These are phyloP conservation scores for Cerastis leucographa DNA, from an alignment of 2,888 invertebrate species.

Conservation along the genomic window DNA sequence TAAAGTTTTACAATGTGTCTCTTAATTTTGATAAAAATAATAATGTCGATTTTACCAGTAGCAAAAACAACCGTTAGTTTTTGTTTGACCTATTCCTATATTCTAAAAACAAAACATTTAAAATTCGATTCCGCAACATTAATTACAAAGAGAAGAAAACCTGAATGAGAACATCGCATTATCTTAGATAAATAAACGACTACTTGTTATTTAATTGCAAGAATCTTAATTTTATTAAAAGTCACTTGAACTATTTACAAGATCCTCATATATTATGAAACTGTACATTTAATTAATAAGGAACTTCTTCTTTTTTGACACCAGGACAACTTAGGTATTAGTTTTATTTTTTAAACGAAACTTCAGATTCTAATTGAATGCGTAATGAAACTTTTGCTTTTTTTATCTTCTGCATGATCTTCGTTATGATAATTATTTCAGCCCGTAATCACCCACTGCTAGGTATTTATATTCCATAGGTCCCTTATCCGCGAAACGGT, in stretches of 20 bases:
- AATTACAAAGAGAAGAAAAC: conserved; percentile 6
- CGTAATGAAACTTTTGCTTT: not conserved
- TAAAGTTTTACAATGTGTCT: not conserved
- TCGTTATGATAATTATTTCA: not conserved
- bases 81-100: conserved; percentile 3
- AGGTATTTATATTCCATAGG: not conserved
- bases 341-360: not conserved
- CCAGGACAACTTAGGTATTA: not conserved
- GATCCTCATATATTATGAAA: conserved; percentile 18
- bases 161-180: not conserved
- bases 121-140: conserved; percentile 12
- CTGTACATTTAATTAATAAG: conserved; percentile 5
- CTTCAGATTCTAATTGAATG: not conserved
- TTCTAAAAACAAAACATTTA: conserved; percentile 1
- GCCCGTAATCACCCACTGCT: not conserved
- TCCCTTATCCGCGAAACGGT: not conserved
- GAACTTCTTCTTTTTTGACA: conserved; percentile 10
- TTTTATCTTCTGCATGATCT: not conserved
- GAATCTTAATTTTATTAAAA: conserved; percentile 38
- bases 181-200: conserved; percentile 14
- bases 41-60: not conserved
- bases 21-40: not conserved
- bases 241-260: conserved; percentile 48
- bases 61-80: not conserved
- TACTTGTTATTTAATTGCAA: conserved; percentile 18